Evolutionary conservation across 1,140 invertebrate species (phyloP).

Genomic region (Aphaenogaster floridana): DNA sequence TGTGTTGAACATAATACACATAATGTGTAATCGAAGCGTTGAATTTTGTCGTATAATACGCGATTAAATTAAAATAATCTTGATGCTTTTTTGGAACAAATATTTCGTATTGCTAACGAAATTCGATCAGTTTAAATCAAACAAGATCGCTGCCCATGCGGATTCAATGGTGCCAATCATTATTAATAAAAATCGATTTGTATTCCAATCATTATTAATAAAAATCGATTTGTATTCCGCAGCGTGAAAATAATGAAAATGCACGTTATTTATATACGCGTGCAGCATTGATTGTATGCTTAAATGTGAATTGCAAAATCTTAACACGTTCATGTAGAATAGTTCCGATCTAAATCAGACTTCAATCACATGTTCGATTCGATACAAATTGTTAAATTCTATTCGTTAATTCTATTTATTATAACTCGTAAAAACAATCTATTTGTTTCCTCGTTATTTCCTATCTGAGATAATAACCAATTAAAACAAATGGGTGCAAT

Average conservation of each 20-base stretch:
- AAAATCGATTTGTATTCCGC: conserved; percentile 24
- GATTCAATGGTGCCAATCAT: neutral
- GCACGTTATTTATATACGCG: neutral
- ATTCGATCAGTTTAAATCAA: neutral
- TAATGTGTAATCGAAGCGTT: neutral
- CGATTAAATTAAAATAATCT: neutral
- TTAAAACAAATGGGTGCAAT: neutral
- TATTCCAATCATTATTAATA: conserved; percentile 14
- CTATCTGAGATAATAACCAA: neutral
- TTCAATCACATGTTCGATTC: conserved; percentile 11
- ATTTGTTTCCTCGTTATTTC: neutral
- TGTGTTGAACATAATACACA: too few relatives aligned
- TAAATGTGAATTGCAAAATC: neutral
- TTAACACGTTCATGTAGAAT: neutral
- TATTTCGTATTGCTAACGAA: neutral
- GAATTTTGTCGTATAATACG: neutral
- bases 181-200: conserved; percentile 39
- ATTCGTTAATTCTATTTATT: neutral
- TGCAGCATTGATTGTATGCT: conserved; percentile 19
- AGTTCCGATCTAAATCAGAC: neutral
- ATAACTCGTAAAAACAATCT: neutral
- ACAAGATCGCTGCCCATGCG: neutral
- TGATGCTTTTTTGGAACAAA: neutral
- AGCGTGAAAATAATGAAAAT: neutral
- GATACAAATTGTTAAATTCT: neutral